A percentile compares a stretch with the other conserved stretches of the same genome.
Conservation (phyloP, 2,888 invertebrate genomes). For the Abscondita cerata region DNA sequence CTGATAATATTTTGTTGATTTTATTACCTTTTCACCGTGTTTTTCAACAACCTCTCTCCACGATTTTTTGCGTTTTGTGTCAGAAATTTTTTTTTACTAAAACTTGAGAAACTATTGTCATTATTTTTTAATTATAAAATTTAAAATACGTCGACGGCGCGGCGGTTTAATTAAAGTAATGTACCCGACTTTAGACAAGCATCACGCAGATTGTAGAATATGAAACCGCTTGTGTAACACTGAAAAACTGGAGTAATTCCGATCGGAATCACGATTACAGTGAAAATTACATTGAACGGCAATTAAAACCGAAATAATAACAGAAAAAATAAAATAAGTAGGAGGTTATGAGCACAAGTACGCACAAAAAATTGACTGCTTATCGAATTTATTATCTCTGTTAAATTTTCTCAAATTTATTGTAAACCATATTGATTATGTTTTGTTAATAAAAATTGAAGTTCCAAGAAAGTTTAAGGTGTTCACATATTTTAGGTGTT, state of each 20-base stretch:
- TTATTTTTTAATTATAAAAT: too few relatives aligned
- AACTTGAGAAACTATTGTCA: too few relatives aligned
- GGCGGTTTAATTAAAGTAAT: slow-evolving; percentile 2
- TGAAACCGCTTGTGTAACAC: slow-evolving; percentile 15
- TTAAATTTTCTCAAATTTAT: too few relatives aligned
- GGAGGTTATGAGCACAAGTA: slow-evolving; percentile 28
- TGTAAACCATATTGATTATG: neutral
- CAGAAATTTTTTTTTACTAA: too few relatives aligned
- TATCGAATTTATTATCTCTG: too few relatives aligned
- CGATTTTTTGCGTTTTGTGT: too few relatives aligned
- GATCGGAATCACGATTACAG: slow-evolving; percentile 26
- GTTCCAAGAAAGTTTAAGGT: slow-evolving; percentile 21
- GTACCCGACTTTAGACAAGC: neutral
- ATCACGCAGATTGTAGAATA: slow-evolving; percentile 15
- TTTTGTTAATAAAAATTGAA: neutral
- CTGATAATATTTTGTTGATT: too few relatives aligned
- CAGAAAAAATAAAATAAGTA: slow-evolving; percentile 21
- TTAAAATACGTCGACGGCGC: too few relatives aligned
- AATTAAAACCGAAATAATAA: slow-evolving; percentile 33
- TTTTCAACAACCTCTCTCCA: too few relatives aligned
- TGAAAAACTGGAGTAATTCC: slow-evolving; percentile 20
- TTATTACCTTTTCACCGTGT: too few relatives aligned
- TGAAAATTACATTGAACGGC: slow-evolving; percentile 27
- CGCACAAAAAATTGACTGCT: too few relatives aligned
- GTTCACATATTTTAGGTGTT: slow-evolving; percentile 12